These are phyloP conservation scores for Anseranas semipalmata DNA, from an alignment of 2,113 vertebrate genomes.

Conservation along the genomic window DNA sequence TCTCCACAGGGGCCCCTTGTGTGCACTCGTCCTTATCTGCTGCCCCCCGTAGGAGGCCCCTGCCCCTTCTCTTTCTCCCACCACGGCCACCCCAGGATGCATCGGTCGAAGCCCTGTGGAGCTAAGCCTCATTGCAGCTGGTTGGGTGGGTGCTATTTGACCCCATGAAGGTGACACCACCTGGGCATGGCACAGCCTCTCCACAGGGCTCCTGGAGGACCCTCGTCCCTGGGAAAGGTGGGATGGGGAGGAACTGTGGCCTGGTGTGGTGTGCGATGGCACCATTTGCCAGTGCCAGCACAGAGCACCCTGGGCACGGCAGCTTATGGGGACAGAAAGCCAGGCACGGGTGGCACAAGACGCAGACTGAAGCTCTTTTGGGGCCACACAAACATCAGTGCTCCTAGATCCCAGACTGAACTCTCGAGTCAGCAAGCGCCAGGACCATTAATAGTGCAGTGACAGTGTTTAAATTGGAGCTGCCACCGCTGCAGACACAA, in stretches of 20 bases:
- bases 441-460: constrained; percentile 41
- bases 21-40: not conserved
- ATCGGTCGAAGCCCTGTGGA: not conserved
- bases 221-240: not conserved
- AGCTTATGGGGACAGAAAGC: not conserved
- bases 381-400: not conserved
- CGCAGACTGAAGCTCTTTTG: not conserved
- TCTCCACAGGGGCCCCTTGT: not conserved
- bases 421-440: rapidly evolving
- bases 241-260: not conserved
- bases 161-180: not conserved
- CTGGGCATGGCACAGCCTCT: not conserved
- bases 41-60: not conserved
- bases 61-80: not conserved
- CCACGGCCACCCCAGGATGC: not conserved
- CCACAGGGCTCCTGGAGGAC: not conserved
- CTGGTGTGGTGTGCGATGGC: not conserved
- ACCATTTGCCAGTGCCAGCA: not conserved
- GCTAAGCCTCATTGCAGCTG: not conserved
- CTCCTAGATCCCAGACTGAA: not conserved
- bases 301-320: not conserved
- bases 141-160: not conserved
- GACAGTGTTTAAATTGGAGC: constrained; percentile 44
- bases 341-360: rapidly evolving
- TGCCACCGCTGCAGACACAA: constrained; percentile 39